These are phyloP conservation scores for Dicrostonyx torquatus DNA, from an alignment of 2,797 vertebrate species.

Conservation along the genomic window DNA sequence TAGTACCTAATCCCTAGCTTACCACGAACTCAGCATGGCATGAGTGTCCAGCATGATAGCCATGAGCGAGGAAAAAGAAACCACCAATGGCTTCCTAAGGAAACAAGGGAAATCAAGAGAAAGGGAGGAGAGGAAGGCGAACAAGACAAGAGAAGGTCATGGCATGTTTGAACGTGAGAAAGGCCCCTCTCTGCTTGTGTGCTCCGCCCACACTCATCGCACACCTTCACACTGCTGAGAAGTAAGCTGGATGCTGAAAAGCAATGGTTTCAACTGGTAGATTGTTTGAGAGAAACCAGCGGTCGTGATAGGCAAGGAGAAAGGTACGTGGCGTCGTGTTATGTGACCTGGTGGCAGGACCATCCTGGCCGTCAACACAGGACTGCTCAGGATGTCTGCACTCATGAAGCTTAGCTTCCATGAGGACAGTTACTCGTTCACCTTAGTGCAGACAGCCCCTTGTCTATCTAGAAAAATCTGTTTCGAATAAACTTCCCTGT, in stretches of 20 bases:
- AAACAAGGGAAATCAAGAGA: not conserved
- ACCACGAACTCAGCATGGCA: not conserved
- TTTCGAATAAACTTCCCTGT: not conserved
- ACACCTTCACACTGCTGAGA: not conserved
- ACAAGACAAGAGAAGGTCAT: not conserved
- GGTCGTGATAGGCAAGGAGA: not conserved
- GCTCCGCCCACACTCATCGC: not conserved
- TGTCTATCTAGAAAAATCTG: not conserved
- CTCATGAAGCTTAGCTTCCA: not conserved
- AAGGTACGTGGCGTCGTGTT: not conserved
- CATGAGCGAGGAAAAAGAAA: not conserved
- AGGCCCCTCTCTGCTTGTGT: not conserved
- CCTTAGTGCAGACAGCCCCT: slow-evolving; percentile 13
- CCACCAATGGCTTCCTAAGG: not conserved
- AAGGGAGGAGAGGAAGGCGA: not conserved
- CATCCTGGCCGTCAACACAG: not conserved
- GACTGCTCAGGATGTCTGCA: not conserved
- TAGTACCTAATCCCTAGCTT: slow-evolving; percentile 21
- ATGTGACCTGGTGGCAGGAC: not conserved
- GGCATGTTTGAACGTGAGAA: not conserved
- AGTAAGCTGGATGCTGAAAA: not conserved
- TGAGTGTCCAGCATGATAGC: not conserved
- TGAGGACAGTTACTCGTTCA: not conserved
- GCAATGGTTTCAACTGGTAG: not conserved
- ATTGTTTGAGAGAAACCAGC: slow-evolving; percentile 19